A percentile compares a stretch with the other conserved stretches of the same genome.
Evolutionary conservation across 2,113 vertebrate species (phyloP).

Genomic region (Hippocampus guttulatus): DNA sequence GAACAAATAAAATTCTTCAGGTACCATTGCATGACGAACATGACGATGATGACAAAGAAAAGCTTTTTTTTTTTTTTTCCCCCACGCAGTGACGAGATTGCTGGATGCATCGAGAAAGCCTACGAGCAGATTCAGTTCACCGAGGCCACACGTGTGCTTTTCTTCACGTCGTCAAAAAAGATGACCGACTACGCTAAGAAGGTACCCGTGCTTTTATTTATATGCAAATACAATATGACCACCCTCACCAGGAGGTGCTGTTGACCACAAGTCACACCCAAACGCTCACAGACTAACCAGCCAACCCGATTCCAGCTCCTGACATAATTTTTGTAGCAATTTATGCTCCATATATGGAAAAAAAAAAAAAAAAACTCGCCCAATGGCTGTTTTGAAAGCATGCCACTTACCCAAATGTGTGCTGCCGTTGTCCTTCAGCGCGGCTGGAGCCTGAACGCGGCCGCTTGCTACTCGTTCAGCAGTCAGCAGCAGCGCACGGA

Average conservation of each 20-base stretch:
- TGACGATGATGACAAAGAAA: too few species aligned
- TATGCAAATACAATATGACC: neutral
- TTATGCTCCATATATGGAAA: too few species aligned
- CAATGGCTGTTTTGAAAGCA: too few species aligned
- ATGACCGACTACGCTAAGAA: slow-evolving; percentile 94
- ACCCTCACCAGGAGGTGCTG: neutral
- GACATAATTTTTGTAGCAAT: neutral
- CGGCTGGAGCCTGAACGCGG: slow-evolving; percentile 82
- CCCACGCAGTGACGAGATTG: slow-evolving; percentile 84
- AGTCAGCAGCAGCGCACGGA: slow-evolving; percentile 87
- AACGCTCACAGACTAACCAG: neutral
- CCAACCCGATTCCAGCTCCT: neutral
- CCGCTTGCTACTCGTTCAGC: slow-evolving; percentile 84
- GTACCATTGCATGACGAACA: too few species aligned
- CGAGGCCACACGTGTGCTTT: slow-evolving; percentile 85
- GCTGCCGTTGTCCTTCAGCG: slow-evolving; percentile 64
- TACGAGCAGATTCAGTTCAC: slow-evolving; percentile 88
- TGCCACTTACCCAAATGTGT: neutral
- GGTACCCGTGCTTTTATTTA: slow-evolving; percentile 56
- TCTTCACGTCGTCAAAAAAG: slow-evolving; percentile 87
- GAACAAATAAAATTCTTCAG: neutral
- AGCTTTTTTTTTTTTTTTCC: neutral
- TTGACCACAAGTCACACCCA: neutral
- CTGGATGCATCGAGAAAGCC: slow-evolving; percentile 90
- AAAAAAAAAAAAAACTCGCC: too few species aligned